Base-by-base conservation (phyloP, 2,888 invertebrate genomes). In the Crocallis elinguaria region DNA sequence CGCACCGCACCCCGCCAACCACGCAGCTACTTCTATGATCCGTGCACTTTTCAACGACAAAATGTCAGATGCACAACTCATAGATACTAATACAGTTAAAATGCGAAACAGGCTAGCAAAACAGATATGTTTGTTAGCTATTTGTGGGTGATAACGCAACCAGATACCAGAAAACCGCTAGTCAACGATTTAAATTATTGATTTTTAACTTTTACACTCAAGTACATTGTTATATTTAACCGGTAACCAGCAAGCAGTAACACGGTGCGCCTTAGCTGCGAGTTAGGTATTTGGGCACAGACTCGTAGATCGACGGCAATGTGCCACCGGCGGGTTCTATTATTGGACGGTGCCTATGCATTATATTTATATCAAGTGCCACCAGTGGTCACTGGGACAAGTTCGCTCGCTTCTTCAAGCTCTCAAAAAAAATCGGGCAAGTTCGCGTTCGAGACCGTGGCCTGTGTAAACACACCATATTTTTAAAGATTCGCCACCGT, bases 351-450 rank as follows among this genome's bases (percentile, higher is more conserved):
- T 78, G 71, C 74, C 76, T 73, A 71, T 70, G 72, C 71, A 80
- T 82, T 88, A 84, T 86, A 86, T 88, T 88, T 86, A 84, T 84
- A 85, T 80, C 78, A 77, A 78, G 71, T 71, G 71, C 70, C 72
- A 73, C 69, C 73, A 70, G 77, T 86, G 83, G 88, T 87, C 87
- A 88, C 77, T 88, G 77, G 89, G 84, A 81, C 89, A 90, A 89
- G 88, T 88, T 88, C 88, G 86, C 76, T 79, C 71, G 82, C 79
- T 82, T 83, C 81, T 85, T 85, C 77, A 84, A 83, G 82, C 83
- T 82, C 76, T 73, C 79, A 77, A 79, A 82, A 88, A 88, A 88
- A 89, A 84, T 88, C 84, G 85, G 79, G 66, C 88, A 86, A 87
- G 87, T 87, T 88, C 84, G 84, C 78, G 80, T 71, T 70, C 77